Evolutionary conservation across 2,888 invertebrate genomes (phyloP).

Genomic region (Pyrgus malvae): DNA sequence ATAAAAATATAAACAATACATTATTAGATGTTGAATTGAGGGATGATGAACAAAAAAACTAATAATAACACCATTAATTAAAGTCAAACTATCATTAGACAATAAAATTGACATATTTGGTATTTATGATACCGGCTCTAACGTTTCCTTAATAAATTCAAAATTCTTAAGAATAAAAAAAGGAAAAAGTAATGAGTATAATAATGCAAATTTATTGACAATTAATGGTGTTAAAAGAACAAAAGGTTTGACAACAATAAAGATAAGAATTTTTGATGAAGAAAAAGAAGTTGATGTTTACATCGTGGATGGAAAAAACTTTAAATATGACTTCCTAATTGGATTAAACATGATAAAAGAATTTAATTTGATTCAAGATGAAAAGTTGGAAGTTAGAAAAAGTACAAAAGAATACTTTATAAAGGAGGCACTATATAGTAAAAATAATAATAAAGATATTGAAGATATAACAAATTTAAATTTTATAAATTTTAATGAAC

Average conservation of each 20-base stretch:
- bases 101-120: not conserved
- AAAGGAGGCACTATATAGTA: not conserved
- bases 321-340: slow-evolving; percentile 36
- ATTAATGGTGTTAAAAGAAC: slow-evolving; percentile 14
- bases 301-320: slow-evolving; percentile 33
- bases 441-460: not conserved
- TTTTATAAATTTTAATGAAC: slow-evolving; percentile 23
- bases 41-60: not conserved
- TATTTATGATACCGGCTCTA: slow-evolving; percentile 5
- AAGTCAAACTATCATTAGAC: not conserved
- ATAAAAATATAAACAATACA: slow-evolving; percentile 4
- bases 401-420: not conserved
- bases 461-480: not conserved
- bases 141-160: not conserved
- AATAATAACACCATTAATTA: not conserved
- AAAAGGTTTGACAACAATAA: slow-evolving; percentile 21
- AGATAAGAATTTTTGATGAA: slow-evolving; percentile 28
- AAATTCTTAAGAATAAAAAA: not conserved
- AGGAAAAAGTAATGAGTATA: not conserved
- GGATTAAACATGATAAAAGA: slow-evolving; percentile 33
- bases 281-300: slow-evolving; percentile 31
- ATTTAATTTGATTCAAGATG: slow-evolving; percentile 29
- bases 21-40: slow-evolving; percentile 20
- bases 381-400: slow-evolving; percentile 27
- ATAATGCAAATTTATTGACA: not conserved